Percentiles rank a stretch among this genome's conserved stretches.
Evolutionary conservation across 2,888 invertebrate genomes (phyloP).

Genomic region (Agonopterix arenella): DNA sequence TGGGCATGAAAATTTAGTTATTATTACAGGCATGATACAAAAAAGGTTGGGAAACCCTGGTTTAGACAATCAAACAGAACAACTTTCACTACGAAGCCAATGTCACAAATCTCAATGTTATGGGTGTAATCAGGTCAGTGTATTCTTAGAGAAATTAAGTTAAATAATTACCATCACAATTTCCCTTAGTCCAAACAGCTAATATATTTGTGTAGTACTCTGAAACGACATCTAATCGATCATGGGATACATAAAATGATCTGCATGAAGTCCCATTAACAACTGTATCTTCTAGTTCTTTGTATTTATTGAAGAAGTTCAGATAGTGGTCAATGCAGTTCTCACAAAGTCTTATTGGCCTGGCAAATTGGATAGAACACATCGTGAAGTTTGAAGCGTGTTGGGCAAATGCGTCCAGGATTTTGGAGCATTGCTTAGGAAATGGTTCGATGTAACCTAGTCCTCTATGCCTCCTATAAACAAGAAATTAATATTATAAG

Average conservation of each 20-base stretch:
- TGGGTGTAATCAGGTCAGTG: background rate
- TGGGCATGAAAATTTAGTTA: no score
- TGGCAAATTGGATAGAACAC: conserved; percentile 77
- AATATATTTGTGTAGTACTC: conserved; percentile 73
- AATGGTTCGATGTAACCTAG: conserved; percentile 6
- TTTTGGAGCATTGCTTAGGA: conserved; percentile 36
- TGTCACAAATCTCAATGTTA: background rate
- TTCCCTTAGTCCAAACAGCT: conserved; percentile 78
- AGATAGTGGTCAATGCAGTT: conserved; percentile 75
- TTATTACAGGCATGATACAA: no score
- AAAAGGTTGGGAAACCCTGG: no score
- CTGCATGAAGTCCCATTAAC: conserved; percentile 77
- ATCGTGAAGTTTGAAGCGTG: conserved; percentile 75
- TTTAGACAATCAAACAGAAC: background rate
- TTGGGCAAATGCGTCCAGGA: conserved; percentile 66
- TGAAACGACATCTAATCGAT: conserved; percentile 78
- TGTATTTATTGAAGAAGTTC: conserved; percentile 64
- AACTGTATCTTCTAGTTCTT: conserved; percentile 55
- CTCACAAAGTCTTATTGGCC: conserved; percentile 79
- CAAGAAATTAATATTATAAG: no score
- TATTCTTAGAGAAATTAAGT: background rate
- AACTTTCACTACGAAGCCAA: background rate
- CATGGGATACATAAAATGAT: conserved; percentile 76
- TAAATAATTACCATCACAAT: conserved; percentile 75
- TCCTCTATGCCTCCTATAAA: no score